Percentiles rank a stretch among this genome's conserved stretches.
phyloP scores from a whole-genome alignment of 2,113 vertebrate genomes.

The Triplophysa dalaica region DNA sequence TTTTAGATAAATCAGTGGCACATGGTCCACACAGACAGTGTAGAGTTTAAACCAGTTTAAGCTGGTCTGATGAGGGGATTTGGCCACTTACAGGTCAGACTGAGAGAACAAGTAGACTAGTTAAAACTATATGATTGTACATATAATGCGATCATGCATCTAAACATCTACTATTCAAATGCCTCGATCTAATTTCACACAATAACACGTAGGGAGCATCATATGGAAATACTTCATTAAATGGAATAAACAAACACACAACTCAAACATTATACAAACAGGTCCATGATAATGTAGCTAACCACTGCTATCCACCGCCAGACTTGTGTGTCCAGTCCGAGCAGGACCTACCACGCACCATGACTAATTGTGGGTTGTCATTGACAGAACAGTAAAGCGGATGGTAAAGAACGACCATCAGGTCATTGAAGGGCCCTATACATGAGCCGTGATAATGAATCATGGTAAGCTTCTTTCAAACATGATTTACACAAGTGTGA shows the following conservation, averaged over 20 bases:
- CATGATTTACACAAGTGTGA: neutral
- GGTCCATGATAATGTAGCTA: neutral
- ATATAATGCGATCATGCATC: neutral
- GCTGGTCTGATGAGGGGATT: neutral
- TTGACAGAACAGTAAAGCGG: neutral
- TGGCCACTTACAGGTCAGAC: neutral
- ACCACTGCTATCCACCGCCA: neutral
- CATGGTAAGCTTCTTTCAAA: neutral
- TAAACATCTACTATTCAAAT: neutral
- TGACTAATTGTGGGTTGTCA: slow-evolving; percentile 8
- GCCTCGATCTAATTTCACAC: neutral
- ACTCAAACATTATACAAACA: too few species aligned
- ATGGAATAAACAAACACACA: too few species aligned
- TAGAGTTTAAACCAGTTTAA: neutral
- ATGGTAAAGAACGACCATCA: neutral
- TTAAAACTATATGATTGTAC: neutral
- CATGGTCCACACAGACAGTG: slow-evolving; percentile 8
- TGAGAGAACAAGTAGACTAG: neutral
- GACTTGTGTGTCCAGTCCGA: neutral
- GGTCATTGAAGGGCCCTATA: neutral
- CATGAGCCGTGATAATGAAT: neutral
- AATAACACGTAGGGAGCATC: too few species aligned
- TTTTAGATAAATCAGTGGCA: neutral
- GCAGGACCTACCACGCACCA: neutral
- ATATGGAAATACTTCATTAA: too few species aligned